Conservation (phyloP, 2,888 invertebrate species). For the Ischnus inquisitorius region DNA sequence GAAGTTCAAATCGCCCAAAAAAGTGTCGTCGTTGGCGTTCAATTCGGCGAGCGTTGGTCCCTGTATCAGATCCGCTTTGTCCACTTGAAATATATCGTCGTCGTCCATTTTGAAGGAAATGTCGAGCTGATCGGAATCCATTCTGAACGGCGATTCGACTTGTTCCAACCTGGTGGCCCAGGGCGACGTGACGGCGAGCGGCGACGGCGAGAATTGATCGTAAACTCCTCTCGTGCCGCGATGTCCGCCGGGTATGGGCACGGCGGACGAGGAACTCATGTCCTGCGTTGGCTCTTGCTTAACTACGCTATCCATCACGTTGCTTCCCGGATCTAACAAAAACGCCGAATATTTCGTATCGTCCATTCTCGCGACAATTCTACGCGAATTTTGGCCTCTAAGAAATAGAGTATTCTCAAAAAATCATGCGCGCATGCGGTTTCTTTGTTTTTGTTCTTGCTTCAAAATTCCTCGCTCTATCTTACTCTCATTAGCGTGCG, state of each 20-base stretch:
- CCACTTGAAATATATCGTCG: constrained; percentile 95
- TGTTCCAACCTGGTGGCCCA: constrained; percentile 87
- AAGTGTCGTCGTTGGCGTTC: constrained; percentile 93
- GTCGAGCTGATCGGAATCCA: constrained; percentile 81
- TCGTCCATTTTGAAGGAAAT: constrained; percentile 92
- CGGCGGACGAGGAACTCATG: constrained; percentile 81
- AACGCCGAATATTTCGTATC: constrained; percentile 79
- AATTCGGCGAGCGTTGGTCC: constrained; percentile 94
- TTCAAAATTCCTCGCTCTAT: not conserved
- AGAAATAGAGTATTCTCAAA: constrained; percentile 12
- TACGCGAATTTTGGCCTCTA: constrained; percentile 22
- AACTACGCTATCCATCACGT: constrained; percentile 77
- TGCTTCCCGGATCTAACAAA: constrained; percentile 74
- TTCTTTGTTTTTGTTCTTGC: constrained; percentile 18
- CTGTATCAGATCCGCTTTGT: constrained; percentile 94
- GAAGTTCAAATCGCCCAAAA: constrained; percentile 94
- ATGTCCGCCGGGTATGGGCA: constrained; percentile 83
- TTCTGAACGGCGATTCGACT: constrained; percentile 79
- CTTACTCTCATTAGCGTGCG: too few relatives aligned
- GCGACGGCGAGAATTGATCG: constrained; percentile 84
- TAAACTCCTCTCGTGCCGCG: constrained; percentile 80
- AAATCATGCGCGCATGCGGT: constrained; percentile 38
- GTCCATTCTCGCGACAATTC: constrained; percentile 74
- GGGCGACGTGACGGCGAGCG: constrained; percentile 77
- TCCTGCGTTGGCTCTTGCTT: constrained; percentile 81